phyloP scores from a whole-genome alignment of 64 coral and sea anemone genomes.

The Montipora efflorescens region DNA sequence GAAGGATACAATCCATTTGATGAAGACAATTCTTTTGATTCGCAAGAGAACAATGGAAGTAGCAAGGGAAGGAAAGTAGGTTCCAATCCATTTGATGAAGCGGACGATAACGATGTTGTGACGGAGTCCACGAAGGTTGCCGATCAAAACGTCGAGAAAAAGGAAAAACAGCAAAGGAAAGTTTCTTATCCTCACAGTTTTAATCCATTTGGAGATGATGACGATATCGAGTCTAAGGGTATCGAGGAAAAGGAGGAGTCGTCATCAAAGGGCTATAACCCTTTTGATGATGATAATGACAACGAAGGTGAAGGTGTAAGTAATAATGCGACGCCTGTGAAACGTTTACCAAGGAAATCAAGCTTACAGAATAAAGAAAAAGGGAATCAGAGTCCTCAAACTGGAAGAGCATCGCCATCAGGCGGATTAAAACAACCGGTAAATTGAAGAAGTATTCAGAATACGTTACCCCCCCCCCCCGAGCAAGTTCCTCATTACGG shows the following conservation, averaged over 20 bases:
- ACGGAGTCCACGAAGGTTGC: neutral
- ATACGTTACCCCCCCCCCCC: too few relatives aligned
- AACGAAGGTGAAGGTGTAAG: neutral
- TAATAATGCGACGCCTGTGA: neutral
- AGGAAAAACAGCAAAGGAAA: neutral
- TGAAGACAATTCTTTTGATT: conserved; percentile 65
- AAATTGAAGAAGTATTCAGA: neutral
- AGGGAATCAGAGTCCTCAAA: neutral
- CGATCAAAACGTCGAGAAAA: neutral
- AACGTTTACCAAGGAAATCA: conserved; percentile 6
- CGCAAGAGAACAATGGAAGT: neutral
- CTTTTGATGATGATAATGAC: conserved; percentile 81
- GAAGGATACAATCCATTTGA: conserved; percentile 90
- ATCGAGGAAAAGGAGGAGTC: neutral
- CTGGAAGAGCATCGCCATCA: conserved; percentile 2
- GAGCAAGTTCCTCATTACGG: too few relatives aligned
- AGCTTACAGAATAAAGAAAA: conserved; percentile 2
- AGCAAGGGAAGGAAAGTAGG: conserved; percentile 6
- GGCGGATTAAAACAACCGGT: neutral
- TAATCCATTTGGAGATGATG: conserved; percentile 88
- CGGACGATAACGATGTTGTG: conserved; percentile 25
- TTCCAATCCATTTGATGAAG: conserved; percentile 94
- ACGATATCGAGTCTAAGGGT: conserved; percentile 24
- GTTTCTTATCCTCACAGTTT: conserved; percentile 54
- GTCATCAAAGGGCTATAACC: conserved; percentile 57